Evolutionary conservation across 1,140 invertebrate genomes (phyloP), one percentile per base, ranked within the genome.

Genomic region (Trachymyrmex septentrionalis): DNA sequence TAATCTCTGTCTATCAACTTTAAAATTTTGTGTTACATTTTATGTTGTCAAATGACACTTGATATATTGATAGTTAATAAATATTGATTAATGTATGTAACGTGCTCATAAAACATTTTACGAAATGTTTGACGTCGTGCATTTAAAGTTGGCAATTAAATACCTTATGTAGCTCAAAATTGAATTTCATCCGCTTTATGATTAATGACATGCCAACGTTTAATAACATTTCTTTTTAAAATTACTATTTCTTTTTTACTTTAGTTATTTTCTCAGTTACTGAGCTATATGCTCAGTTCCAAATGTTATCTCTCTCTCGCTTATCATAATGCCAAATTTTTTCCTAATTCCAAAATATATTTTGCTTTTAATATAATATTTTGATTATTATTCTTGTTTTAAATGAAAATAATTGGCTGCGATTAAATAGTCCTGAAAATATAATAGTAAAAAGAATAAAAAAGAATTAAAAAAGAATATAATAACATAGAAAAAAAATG

Each of bases 221-320:
- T 66, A 34, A 66, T 50, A 16, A 76, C 4, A 76, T 27, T 76
- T 76, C 59, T 44, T 61, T 21, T 24, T 34, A 3, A 57, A 38
- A 6, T 76, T 12, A 24, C n/a, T 24, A 75, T 7, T 24, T 27
- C 0, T 44, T 0, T 38, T 34, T 19, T 12, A 14, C 53, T 59
- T 38, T 38, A 38, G 34, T 38, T 6, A 9, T 38, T n/a, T n/a
- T n/a, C n/a, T n/a, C n/a, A n/a, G n/a, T n/a, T n/a, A n/a, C n/a
- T n/a, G n/a, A n/a, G 5, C 0, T 9, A 7, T 38, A 38, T 34
- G 34, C n/a, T n/a, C n/a, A 16, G 10, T 0, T 66, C 7, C 48
- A 72, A 72, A 0, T 72, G 16, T 72, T 53, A 44, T 19, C 12
- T 76, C 12, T 4, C 34, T 19, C 12, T 76, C 12, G 9, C 34